Evolutionary conservation across 2,113 vertebrate species (phyloP), one percentile per base, ranked within the genome.

Genomic region (Engraulis encrasicolus): DNA sequence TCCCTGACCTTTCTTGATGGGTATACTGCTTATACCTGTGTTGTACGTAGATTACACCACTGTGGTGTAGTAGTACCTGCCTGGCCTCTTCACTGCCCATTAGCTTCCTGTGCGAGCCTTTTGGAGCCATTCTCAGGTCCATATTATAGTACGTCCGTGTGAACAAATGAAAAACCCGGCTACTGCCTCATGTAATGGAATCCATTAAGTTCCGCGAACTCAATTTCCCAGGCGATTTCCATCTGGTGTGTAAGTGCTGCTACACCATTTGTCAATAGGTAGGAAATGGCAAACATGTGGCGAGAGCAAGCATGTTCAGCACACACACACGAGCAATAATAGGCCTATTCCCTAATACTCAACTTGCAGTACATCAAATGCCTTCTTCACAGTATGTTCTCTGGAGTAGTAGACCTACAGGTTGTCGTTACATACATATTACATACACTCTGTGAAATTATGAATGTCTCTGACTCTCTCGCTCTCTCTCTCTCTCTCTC

Each of bases 181-280:
- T n/a, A n/a, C n/a, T 52, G 37, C 52, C 50, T 40, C 40, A 27
- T 52, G 50, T 83, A 89, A 87, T 80, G 74, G 58, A 78, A 86
- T 86, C 79, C 48, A 86, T 83, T 81, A 79, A 58, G 52, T 74
- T 17, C 81, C 9, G 20, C 36, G 23, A 80, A 11, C 78, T 85
- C 81, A 78, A 87, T 84, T 87, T 89, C 84, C 86, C 88, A 84
- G 37, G 37, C 84, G 88, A 83, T 81, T 19, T 14, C 61, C 83
- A 82, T 82, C 80, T 52, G 81, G 58, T 52, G 78, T 74, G 66
- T 84, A 83, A 84, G 36, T 85, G 82, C n/a, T 78, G 78, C 61
- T 38, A 9, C 38, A 78, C 78, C 19, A 84, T 86, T 89, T 81
- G 80, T 85, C 80, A 87, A 71, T 38, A 77, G 79, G 79, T 49